phyloP scores from a whole-genome alignment of 2,888 invertebrate species.

The Melanotus villosus region DNA sequence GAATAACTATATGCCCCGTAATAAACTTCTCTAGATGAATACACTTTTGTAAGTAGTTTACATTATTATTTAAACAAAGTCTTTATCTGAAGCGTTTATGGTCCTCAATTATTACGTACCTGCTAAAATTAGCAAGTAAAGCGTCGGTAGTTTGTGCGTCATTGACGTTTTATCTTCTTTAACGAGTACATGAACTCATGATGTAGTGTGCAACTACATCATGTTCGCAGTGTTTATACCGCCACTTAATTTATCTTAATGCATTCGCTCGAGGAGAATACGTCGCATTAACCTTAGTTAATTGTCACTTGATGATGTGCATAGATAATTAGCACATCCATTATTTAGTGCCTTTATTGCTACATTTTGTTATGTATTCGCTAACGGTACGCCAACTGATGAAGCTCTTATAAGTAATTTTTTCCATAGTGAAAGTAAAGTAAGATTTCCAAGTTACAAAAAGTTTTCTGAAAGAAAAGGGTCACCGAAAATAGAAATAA shows the following conservation, averaged over 20 bases:
- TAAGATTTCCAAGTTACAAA: no score
- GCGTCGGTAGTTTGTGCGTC: constrained; percentile 2
- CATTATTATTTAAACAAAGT: no score
- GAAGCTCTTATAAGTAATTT: no score
- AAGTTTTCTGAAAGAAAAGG: no score
- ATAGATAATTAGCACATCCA: constrained; percentile 52
- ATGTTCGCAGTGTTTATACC: constrained; percentile 52
- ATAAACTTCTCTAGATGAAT: no score
- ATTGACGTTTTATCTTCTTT: constrained; percentile 23
- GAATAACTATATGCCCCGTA: no score
- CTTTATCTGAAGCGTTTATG: no score
- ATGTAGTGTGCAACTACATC: constrained; percentile 30
- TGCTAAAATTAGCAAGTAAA: background rate
- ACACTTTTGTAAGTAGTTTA: no score
- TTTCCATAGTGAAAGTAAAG: no score
- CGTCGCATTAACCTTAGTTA: constrained; percentile 46
- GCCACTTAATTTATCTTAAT: constrained; percentile 57
- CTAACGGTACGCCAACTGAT: no score
- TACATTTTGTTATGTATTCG: background rate
- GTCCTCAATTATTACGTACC: background rate
- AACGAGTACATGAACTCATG: constrained; percentile 9
- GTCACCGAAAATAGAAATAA: no score
- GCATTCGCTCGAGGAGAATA: constrained; percentile 45
- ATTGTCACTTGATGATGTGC: constrained; percentile 57
- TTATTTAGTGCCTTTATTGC: constrained; percentile 32